A percentile compares a stretch with the other conserved stretches of the same genome.
phyloP scores from a whole-genome alignment of 2,888 invertebrate species.

The Thereva nobilitata region DNA sequence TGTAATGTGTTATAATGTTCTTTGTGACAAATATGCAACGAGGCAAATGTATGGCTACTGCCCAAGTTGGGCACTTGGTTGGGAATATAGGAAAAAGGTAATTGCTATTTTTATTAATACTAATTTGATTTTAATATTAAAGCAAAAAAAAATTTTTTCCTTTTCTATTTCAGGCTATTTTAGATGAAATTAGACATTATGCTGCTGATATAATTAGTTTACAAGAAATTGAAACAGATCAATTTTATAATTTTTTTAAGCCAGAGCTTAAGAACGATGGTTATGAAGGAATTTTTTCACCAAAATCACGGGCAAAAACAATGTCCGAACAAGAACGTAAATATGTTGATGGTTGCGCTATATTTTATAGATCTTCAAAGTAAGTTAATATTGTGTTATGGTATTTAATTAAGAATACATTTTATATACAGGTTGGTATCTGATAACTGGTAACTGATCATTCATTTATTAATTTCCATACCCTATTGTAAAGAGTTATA shows the following conservation, averaged over 20 bases:
- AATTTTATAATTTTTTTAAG: slow-evolving; percentile 95
- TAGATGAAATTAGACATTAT: slow-evolving; percentile 95
- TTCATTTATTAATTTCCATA: too few relatives aligned
- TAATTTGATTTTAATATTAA: neutral
- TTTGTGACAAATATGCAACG: slow-evolving; percentile 99
- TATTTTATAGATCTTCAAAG: slow-evolving; percentile 94
- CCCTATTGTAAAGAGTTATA: too few relatives aligned
- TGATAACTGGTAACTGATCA: too few relatives aligned
- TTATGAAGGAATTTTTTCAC: slow-evolving; percentile 94
- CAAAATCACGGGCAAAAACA: slow-evolving; percentile 97
- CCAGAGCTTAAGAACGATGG: slow-evolving; percentile 92
- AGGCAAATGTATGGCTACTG: slow-evolving; percentile 99
- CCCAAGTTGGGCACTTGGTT: slow-evolving; percentile 97
- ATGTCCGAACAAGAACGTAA: slow-evolving; percentile 97
- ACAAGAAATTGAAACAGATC: slow-evolving; percentile 98
- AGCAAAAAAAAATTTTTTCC: neutral
- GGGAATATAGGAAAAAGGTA: slow-evolving; percentile 96
- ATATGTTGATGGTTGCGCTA: slow-evolving; percentile 98
- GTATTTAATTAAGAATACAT: too few relatives aligned
- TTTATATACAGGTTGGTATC: too few relatives aligned
- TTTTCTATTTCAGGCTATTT: slow-evolving; percentile 64
- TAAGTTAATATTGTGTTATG: slow-evolving; percentile 61
- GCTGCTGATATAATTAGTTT: slow-evolving; percentile 95
- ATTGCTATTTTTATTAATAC: neutral
- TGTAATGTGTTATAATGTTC: slow-evolving; percentile 99